These are phyloP conservation scores for Falco naumanni DNA, from an alignment of 2,797 vertebrate species.

Conservation along the genomic window DNA sequence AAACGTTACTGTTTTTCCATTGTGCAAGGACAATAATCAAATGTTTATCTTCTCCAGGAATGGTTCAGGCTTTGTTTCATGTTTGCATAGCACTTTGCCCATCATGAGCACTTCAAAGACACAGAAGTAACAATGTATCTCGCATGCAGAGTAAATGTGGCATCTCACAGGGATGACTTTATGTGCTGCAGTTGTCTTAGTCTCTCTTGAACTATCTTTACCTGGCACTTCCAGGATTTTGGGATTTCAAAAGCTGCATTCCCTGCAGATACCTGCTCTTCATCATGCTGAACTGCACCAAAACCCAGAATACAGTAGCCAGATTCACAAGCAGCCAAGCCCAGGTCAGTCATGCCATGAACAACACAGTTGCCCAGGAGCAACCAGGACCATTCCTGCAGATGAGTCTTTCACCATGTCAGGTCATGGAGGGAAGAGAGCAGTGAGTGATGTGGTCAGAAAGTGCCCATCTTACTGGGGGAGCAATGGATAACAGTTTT, in stretches of 20 bases:
- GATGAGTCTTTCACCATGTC: neutral
- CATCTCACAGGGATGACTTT: neutral
- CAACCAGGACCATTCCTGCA: neutral
- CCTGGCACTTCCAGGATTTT: neutral
- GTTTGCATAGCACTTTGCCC: neutral
- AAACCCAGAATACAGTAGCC: neutral
- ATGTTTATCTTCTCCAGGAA: neutral
- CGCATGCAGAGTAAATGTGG: rapidly evolving
- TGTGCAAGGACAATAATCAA: neutral
- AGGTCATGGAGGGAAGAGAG: neutral
- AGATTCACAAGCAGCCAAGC: neutral
- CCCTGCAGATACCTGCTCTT: neutral
- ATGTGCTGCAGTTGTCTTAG: neutral
- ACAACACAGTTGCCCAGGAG: rapidly evolving
- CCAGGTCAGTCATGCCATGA: neutral
- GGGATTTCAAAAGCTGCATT: neutral
- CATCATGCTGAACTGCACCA: rapidly evolving
- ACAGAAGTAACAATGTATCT: neutral
- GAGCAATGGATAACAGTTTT: neutral
- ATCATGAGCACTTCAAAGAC: neutral
- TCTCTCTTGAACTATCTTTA: neutral
- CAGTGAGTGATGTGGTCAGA: neutral
- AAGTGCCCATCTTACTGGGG: neutral
- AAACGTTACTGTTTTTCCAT: neutral
- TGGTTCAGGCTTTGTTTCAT: neutral